phyloP scores from a whole-genome alignment of 2,113 vertebrate species.

The Jaculus jaculus region DNA sequence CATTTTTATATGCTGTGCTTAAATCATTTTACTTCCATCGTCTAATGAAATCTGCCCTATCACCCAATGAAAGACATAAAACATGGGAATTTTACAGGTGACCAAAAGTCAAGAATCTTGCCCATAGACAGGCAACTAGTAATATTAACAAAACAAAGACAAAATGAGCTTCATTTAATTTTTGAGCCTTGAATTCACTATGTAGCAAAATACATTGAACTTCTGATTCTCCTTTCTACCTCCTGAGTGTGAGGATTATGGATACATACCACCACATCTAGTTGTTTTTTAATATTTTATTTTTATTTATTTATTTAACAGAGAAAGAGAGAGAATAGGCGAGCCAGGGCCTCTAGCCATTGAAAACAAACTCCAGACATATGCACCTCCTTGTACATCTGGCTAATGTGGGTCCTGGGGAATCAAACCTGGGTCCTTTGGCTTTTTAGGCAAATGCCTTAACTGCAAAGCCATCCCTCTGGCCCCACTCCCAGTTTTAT shows the following conservation, averaged over 20 bases:
- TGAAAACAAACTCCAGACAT: no score
- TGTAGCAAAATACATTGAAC: neutral
- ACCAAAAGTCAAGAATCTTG: neutral
- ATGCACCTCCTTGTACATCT: no score
- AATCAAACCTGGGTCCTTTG: no score
- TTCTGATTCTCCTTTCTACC: neutral
- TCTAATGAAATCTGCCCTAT: conserved; percentile 29
- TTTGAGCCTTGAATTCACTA: neutral
- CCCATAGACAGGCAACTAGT: neutral
- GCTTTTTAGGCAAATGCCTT: no score
- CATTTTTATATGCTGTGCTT: neutral
- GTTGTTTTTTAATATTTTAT: no score
- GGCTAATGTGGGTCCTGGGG: no score
- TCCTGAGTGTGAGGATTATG: neutral
- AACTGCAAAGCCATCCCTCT: no score
- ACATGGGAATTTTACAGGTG: conserved; percentile 20
- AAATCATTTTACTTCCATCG: neutral
- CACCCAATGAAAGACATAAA: conserved; percentile 30
- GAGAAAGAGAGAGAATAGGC: no score
- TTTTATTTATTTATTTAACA: no score
- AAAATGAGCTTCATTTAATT: neutral
- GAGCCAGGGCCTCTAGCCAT: no score
- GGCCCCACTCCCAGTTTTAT: no score
- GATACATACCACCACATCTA: neutral
- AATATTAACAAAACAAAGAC: neutral